These are phyloP conservation scores for Drosophila hydei DNA, from an alignment of 1,140 invertebrate species.

Conservation along the genomic window DNA sequence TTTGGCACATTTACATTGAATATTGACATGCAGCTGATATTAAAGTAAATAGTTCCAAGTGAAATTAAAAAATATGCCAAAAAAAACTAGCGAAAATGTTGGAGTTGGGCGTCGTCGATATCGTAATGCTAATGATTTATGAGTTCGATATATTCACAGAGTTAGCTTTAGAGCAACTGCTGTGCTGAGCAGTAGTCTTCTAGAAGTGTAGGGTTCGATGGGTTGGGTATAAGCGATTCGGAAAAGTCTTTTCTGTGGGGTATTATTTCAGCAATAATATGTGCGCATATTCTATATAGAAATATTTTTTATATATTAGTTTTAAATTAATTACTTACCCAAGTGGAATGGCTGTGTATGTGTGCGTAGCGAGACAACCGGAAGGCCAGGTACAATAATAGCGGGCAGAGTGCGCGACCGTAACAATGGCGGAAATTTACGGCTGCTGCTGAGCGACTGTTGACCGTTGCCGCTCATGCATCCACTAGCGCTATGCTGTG, in stretches of 20 bases:
- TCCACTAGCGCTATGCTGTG: slow-evolving; percentile 81
- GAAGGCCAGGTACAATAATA: slow-evolving; percentile 94
- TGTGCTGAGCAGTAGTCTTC: too few relatives aligned
- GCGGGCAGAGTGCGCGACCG: slow-evolving; percentile 93
- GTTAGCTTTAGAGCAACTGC: too few relatives aligned
- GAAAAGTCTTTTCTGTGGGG: too few relatives aligned
- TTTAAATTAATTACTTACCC: slow-evolving; percentile 66
- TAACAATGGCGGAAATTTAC: slow-evolving; percentile 88
- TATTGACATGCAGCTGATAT: not conserved
- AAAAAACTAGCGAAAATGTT: too few relatives aligned
- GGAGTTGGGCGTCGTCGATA: too few relatives aligned
- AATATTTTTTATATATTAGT: not conserved
- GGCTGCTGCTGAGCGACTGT: slow-evolving; percentile 78
- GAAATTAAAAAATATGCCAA: not conserved
- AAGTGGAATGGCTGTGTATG: slow-evolving; percentile 85
- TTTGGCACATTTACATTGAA: not conserved
- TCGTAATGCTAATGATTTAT: too few relatives aligned
- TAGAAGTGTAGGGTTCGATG: too few relatives aligned
- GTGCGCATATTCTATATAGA: not conserved
- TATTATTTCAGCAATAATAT: too few relatives aligned
- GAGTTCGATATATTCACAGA: too few relatives aligned
- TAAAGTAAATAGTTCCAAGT: not conserved
- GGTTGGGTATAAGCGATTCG: too few relatives aligned
- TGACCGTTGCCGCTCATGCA: slow-evolving; percentile 50
- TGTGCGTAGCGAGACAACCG: slow-evolving; percentile 92